Evolutionary conservation across 2,888 invertebrate species (phyloP).

Genomic region (Thereva unica): DNA sequence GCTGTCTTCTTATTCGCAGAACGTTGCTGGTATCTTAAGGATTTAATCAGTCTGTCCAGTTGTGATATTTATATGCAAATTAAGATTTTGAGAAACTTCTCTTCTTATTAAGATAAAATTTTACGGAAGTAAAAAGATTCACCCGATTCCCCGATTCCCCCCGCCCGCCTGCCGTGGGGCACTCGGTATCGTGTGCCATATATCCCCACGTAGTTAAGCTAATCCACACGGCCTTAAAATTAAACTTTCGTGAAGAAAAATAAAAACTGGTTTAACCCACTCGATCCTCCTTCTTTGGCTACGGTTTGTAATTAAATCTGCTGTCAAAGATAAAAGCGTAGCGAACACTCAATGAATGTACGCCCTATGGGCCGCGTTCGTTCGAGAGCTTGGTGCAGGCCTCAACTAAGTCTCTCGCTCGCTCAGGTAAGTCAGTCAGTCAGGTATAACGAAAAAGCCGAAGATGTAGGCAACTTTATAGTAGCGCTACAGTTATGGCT

Average conservation of each 20-base stretch:
- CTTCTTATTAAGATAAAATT: too few relatives aligned
- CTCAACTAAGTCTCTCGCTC: too few relatives aligned
- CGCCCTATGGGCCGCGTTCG: background rate
- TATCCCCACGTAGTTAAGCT: slow-evolving; percentile 13
- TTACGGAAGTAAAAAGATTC: too few relatives aligned
- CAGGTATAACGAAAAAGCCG: too few relatives aligned
- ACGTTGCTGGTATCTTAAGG: slow-evolving; percentile 17
- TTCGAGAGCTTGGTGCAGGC: too few relatives aligned
- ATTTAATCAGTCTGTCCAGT: slow-evolving; percentile 15
- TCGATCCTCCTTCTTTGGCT: slow-evolving; percentile 17
- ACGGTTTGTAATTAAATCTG: slow-evolving; percentile 31
- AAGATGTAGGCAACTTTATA: too few relatives aligned
- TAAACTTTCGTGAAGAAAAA: slow-evolving; percentile 11
- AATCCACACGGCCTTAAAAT: slow-evolving; percentile 21
- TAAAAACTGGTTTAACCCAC: slow-evolving; percentile 24
- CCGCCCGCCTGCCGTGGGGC: too few relatives aligned
- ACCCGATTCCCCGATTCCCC: too few relatives aligned
- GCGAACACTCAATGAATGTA: slow-evolving; percentile 34
- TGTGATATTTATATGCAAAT: background rate
- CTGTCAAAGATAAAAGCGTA: slow-evolving; percentile 37
- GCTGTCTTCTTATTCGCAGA: too few relatives aligned
- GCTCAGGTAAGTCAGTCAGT: too few relatives aligned
- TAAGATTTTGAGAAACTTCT: too few relatives aligned
- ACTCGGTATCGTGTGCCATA: background rate
- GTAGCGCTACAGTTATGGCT: too few relatives aligned